These are phyloP conservation scores for Drosophila parthenogenetica DNA, from an alignment of 2,888 invertebrate species.

Conservation along the genomic window DNA sequence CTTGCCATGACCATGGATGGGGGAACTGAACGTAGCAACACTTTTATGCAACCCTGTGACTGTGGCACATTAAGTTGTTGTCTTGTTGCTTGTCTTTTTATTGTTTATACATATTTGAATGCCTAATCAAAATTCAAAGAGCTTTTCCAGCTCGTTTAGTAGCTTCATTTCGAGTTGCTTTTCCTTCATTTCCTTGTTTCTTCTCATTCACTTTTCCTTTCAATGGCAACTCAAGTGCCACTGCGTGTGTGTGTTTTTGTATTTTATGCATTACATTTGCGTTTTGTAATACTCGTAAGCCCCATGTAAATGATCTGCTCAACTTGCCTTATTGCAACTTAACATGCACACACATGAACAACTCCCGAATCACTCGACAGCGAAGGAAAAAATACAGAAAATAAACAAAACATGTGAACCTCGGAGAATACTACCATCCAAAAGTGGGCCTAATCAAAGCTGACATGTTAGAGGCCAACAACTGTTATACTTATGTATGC, in stretches of 20 bases:
- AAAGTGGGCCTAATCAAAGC: constrained; percentile 42
- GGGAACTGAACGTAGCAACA: constrained; percentile 22
- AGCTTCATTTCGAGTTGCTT: not conserved
- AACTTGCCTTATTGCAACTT: constrained; percentile 60
- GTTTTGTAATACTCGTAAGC: constrained; percentile 23
- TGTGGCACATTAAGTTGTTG: constrained; percentile 73
- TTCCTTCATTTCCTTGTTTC: not conserved
- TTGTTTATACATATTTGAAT: constrained; percentile 59
- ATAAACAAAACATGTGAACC: constrained; percentile 1
- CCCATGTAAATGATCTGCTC: constrained; percentile 70
- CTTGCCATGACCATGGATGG: constrained; percentile 4
- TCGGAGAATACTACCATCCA: not conserved
- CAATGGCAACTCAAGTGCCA: not conserved
- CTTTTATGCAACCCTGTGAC: constrained; percentile 14
- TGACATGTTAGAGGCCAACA: constrained; percentile 38
- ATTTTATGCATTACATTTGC: constrained; percentile 29
- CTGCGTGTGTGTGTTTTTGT: constrained; percentile 27
- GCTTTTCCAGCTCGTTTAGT: not conserved
- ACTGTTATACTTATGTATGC: constrained; percentile 9
- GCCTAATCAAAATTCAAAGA: constrained; percentile 63
- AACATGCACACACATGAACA: constrained; percentile 49
- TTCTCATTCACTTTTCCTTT: constrained; percentile 10
- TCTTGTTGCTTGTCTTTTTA: constrained; percentile 49
- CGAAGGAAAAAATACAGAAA: not conserved
- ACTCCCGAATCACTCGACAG: not conserved